phyloP scores from a whole-genome alignment of 2,797 vertebrate genomes.

The Cyclura pinguis region DNA sequence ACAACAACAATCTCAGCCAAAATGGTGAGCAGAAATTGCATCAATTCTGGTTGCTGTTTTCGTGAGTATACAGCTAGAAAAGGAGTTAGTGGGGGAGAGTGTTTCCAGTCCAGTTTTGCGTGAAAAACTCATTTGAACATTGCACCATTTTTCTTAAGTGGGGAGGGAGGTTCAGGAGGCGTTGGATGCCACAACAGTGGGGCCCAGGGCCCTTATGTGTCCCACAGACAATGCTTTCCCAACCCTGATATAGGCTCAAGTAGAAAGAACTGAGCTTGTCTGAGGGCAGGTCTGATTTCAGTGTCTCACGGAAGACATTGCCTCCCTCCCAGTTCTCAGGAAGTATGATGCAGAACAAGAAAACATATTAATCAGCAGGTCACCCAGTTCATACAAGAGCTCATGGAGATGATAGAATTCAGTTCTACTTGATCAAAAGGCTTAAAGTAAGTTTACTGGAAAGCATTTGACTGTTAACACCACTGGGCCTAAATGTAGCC shows the following conservation, averaged over 20 bases:
- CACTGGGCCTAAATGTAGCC: not conserved
- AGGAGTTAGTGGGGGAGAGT: too few relatives aligned
- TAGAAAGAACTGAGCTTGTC: too few relatives aligned
- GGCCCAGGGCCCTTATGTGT: too few relatives aligned
- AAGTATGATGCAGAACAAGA: not conserved
- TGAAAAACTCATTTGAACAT: too few relatives aligned
- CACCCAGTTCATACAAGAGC: not conserved
- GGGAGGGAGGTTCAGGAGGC: too few relatives aligned
- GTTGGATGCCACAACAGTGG: too few relatives aligned
- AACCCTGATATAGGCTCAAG: too few relatives aligned
- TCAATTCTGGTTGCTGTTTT: too few relatives aligned
- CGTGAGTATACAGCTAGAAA: not conserved
- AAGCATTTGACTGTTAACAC: not conserved
- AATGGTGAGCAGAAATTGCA: too few relatives aligned
- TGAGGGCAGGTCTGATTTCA: not conserved
- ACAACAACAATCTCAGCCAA: too few relatives aligned
- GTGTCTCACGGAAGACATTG: not conserved
- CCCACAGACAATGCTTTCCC: too few relatives aligned
- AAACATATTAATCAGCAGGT: not conserved
- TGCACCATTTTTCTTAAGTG: not conserved
- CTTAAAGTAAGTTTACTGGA: not conserved
- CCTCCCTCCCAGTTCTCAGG: not conserved
- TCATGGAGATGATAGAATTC: not conserved
- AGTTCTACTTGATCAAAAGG: not conserved
- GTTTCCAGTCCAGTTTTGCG: too few relatives aligned